A percentile compares a stretch with the other conserved stretches of the same genome.
phyloP scores from a whole-genome alignment of 37 sponge, comb jelly and placozoan species.

The Diacarnus erythraeanus region DNA sequence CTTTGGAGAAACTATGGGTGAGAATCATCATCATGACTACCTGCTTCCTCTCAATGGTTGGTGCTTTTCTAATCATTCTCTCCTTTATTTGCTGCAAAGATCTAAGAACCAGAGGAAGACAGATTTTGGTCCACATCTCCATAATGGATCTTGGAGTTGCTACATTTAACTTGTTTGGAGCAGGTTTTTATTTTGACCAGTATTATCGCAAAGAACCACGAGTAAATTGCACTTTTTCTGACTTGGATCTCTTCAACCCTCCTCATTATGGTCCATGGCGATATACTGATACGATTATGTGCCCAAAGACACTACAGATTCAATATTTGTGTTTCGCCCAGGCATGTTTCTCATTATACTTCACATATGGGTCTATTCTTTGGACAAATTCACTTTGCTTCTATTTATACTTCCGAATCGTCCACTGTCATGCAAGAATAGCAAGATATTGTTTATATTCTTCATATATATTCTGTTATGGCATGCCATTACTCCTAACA shows the following conservation, averaged over 20 bases:
- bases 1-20: background rate
- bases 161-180: constrained; percentile 35
- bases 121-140: constrained; percentile 70
- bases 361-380: constrained; percentile 35
- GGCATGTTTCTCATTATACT: constrained; percentile 28
- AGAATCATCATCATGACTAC: constrained; percentile 25
- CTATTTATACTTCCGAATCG: constrained; percentile 44
- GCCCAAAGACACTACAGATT: background rate
- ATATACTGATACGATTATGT: background rate
- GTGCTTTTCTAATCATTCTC: constrained; percentile 58
- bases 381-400: constrained; percentile 38
- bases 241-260: background rate
- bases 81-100: constrained; percentile 57
- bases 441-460: constrained; percentile 1
- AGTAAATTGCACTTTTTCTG: background rate
- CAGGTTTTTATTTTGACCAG: constrained; percentile 30
- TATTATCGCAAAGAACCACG: constrained; percentile 1
- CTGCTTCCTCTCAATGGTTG: constrained; percentile 58
- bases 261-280: background rate
- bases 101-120: constrained; percentile 48
- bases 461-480: constrained; percentile 47
- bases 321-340: constrained; percentile 33
- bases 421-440: constrained; percentile 5
- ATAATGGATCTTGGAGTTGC: constrained; percentile 66
- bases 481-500: constrained; percentile 37